Percentiles rank a stretch among this genome's conserved stretches.
Conservation (phyloP, 1,140 invertebrate genomes). For the Micrasema minimum region DNA sequence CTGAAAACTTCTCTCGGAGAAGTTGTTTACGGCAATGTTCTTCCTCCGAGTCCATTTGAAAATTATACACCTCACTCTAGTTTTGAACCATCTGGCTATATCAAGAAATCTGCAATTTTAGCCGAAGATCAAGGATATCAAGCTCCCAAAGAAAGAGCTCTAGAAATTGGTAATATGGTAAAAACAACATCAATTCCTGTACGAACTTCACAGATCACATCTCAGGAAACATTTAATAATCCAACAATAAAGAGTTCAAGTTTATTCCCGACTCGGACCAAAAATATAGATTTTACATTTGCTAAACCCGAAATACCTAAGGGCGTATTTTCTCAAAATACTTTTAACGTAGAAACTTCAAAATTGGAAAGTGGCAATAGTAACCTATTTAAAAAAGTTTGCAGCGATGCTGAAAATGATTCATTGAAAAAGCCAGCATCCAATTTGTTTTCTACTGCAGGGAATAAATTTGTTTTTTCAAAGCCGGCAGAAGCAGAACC, state of each 20-base stretch:
- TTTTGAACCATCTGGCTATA: slow-evolving; percentile 72
- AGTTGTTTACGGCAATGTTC: slow-evolving; percentile 71
- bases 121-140: slow-evolving; percentile 68
- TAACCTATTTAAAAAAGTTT: slow-evolving; percentile 36
- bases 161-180: slow-evolving; percentile 58
- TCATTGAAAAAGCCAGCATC: slow-evolving; percentile 6
- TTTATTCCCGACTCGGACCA: slow-evolving; percentile 53
- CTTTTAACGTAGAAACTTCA: slow-evolving; percentile 13
- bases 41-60: slow-evolving; percentile 66
- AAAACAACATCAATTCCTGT: slow-evolving; percentile 55
- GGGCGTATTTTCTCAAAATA: slow-evolving; percentile 28
- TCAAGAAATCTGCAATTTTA: slow-evolving; percentile 66
- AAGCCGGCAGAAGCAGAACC: slow-evolving; percentile 41
- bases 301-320: slow-evolving; percentile 46
- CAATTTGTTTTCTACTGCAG: slow-evolving; percentile 19
- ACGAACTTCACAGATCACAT: slow-evolving; percentile 47
- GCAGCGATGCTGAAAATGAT: slow-evolving; percentile 1
- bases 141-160: slow-evolving; percentile 61
- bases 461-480: slow-evolving; percentile 49
- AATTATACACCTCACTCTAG: slow-evolving; percentile 72
- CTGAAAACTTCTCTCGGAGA: slow-evolving; percentile 69
- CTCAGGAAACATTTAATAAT: slow-evolving; percentile 33
- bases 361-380: not conserved
- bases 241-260: slow-evolving; percentile 46
- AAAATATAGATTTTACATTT: slow-evolving; percentile 42